phyloP scores from a whole-genome alignment of 1,140 invertebrate species.

The Solenopsis invicta region DNA sequence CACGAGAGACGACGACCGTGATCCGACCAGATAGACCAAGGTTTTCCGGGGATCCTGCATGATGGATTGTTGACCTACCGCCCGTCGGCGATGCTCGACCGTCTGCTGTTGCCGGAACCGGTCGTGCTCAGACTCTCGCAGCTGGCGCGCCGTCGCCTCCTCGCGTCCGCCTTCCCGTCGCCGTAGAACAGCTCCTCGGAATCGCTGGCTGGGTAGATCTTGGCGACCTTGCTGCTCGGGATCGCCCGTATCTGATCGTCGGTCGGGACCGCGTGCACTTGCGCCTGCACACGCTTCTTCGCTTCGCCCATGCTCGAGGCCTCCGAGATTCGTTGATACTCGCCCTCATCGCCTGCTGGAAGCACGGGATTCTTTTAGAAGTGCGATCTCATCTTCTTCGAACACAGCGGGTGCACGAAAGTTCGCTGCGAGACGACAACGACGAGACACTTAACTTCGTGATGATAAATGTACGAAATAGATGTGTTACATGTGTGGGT shows the following conservation, averaged over 20 bases:
- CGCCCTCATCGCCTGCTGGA: constrained; percentile 86
- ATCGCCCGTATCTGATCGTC: constrained; percentile 77
- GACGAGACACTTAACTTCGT: constrained; percentile 36
- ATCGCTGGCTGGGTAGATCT: constrained; percentile 89
- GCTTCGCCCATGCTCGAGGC: constrained; percentile 85
- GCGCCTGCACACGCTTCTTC: constrained; percentile 87
- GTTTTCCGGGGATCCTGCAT: constrained; percentile 86
- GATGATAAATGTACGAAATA: background rate
- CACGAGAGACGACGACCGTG: constrained; percentile 85
- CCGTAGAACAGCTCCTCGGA: constrained; percentile 89
- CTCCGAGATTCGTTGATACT: constrained; percentile 90
- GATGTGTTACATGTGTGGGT: constrained; percentile 28
- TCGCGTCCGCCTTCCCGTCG: constrained; percentile 74
- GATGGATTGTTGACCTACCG: constrained; percentile 81
- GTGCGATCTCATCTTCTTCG: background rate
- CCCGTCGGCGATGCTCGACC: constrained; percentile 86
- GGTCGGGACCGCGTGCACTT: constrained; percentile 86
- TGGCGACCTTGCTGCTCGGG: constrained; percentile 75
- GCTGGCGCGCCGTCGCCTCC: constrained; percentile 82
- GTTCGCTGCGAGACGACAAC: background rate
- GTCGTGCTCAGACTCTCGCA: constrained; percentile 85
- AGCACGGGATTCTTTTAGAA: constrained; percentile 56
- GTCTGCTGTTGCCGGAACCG: constrained; percentile 84
- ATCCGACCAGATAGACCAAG: constrained; percentile 86
- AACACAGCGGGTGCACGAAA: background rate